Percentiles rank a stretch among this genome's conserved stretches.
These are phyloP conservation scores for Circaetus gallicus DNA, from an alignment of 2,113 vertebrate genomes.

Conservation along the genomic window DNA sequence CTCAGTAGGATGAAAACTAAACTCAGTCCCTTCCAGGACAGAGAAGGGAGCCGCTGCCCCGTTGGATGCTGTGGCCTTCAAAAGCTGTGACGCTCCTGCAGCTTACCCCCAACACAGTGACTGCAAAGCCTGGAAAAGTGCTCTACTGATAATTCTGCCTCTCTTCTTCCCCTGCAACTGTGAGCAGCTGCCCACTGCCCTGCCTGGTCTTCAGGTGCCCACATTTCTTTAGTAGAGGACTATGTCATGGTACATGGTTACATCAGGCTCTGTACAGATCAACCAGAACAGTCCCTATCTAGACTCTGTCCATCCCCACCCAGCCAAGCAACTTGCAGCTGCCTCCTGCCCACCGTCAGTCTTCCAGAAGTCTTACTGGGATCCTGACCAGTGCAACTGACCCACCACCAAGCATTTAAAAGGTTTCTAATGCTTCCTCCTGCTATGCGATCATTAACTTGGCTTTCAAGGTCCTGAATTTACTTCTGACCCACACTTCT, in stretches of 20 bases:
- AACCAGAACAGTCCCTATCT: background rate
- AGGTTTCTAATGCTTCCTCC: background rate
- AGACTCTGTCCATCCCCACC: background rate
- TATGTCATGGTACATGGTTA: background rate
- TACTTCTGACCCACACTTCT: background rate
- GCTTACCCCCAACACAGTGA: background rate
- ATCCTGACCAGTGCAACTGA: background rate
- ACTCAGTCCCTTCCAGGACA: background rate
- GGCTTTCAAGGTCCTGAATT: background rate
- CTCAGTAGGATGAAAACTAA: background rate
- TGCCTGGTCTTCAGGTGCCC: background rate
- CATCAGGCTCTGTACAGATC: background rate
- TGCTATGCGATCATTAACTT: background rate
- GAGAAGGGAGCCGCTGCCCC: background rate
- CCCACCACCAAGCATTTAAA: background rate
- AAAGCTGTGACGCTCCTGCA: background rate
- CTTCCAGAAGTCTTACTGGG: background rate
- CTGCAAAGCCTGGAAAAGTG: background rate
- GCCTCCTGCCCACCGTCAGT: background rate
- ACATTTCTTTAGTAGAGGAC: background rate
- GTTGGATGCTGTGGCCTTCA: background rate
- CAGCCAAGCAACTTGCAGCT: background rate
- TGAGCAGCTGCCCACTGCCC: background rate
- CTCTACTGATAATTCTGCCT: background rate
- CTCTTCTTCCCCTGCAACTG: background rate